Evolutionary conservation across 2,113 vertebrate genomes (phyloP).

Genomic region (Zosterops pallidus): DNA sequence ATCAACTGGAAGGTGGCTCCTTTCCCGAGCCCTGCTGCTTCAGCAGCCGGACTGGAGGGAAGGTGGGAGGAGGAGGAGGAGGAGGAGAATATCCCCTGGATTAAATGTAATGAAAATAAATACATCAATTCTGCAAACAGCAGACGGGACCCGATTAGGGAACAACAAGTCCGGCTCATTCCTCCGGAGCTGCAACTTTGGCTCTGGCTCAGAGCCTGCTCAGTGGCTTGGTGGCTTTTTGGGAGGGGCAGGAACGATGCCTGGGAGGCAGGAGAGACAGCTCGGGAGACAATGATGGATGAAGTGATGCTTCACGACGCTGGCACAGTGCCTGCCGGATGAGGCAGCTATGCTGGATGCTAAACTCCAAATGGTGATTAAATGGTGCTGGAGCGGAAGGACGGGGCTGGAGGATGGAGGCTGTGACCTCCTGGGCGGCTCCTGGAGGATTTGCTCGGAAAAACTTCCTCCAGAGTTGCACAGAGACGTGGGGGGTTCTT

Average conservation of each 20-base stretch:
- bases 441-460: accelerated
- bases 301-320: neutral
- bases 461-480: neutral
- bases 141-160: neutral
- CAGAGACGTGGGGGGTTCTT: accelerated
- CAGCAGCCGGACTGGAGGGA: neutral
- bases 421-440: neutral
- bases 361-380: slow-evolving; percentile 13
- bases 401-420: neutral
- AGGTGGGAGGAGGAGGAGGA: neutral
- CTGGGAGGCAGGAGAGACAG: slow-evolving; percentile 38
- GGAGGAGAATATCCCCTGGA: neutral
- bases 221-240: neutral
- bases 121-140: neutral
- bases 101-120: slow-evolving; percentile 60
- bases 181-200: neutral
- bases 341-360: neutral
- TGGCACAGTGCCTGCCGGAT: neutral
- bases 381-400: neutral
- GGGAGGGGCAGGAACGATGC: neutral
- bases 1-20: slow-evolving; percentile 50
- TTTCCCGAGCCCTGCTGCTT: slow-evolving; percentile 6
- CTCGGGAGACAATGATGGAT: slow-evolving; percentile 33
- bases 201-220: neutral
- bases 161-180: neutral